Conservation (phyloP, 2,113 vertebrate genomes). For the Lycaon pictus region DNA sequence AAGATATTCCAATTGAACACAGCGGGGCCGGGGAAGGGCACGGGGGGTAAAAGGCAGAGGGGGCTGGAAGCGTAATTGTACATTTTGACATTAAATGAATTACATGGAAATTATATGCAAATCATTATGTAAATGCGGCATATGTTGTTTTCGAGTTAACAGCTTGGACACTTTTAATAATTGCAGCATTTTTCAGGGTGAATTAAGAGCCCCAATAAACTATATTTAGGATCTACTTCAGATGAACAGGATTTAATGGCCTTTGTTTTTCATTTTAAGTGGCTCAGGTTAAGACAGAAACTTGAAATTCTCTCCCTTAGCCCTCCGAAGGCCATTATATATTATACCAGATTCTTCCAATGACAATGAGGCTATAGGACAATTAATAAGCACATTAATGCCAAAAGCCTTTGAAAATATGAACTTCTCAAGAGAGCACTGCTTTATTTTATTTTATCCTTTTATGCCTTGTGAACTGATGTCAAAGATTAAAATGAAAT, state of each 20-base stretch:
- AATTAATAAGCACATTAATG: constrained; percentile 79
- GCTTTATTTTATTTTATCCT: constrained; percentile 79
- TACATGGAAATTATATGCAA: constrained; percentile 84
- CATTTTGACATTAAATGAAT: constrained; percentile 84
- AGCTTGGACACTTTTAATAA: constrained; percentile 84
- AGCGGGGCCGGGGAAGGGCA: background rate
- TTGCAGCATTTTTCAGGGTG: constrained; percentile 79
- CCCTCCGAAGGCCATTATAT: constrained; percentile 47
- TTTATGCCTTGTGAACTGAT: constrained; percentile 70
- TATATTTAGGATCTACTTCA: constrained; percentile 75
- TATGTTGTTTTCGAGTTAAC: constrained; percentile 84
- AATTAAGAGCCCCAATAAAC: constrained; percentile 82
- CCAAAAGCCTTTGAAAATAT: constrained; percentile 78
- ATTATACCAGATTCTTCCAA: constrained; percentile 64
- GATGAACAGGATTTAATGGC: constrained; percentile 62
- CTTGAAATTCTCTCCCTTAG: constrained; percentile 67
- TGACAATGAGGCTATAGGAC: constrained; percentile 57
- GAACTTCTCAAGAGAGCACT: constrained; percentile 64
- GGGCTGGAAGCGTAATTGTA: constrained; percentile 69
- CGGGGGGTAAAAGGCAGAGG: constrained; percentile 63
- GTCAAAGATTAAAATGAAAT: constrained; percentile 82
- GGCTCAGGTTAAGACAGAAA: constrained; percentile 61
- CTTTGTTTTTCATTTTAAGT: constrained; percentile 78
- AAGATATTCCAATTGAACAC: background rate
- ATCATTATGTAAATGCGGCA: constrained; percentile 85